These are phyloP conservation scores for Chrysomela aeneicollis DNA, from an alignment of 2,888 invertebrate species.

Conservation along the genomic window DNA sequence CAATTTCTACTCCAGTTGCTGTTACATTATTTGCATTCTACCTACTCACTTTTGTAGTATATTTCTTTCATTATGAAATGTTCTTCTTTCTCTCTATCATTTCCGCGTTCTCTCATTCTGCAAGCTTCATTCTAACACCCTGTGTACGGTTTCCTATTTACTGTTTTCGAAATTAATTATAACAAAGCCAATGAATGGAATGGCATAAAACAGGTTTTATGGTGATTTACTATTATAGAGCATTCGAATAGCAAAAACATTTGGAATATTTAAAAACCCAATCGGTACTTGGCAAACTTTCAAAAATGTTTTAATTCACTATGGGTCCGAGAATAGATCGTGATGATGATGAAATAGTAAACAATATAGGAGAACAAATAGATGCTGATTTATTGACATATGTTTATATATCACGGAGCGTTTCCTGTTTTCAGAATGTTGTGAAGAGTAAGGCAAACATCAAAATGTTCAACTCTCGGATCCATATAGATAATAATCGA, in stretches of 20 bases:
- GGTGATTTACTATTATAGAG: slow-evolving; percentile 10
- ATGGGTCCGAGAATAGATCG: slow-evolving; percentile 17
- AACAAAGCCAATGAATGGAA: neutral
- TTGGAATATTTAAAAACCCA: slow-evolving; percentile 16
- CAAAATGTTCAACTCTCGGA: neutral
- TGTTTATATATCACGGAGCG: slow-evolving; percentile 17
- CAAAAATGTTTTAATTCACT: slow-evolving; percentile 21
- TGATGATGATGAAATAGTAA: slow-evolving; percentile 18
- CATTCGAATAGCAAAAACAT: slow-evolving; percentile 6
- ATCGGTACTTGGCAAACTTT: slow-evolving; percentile 20
- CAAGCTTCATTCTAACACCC: no score
- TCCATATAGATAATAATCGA: no score
- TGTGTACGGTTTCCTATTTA: neutral
- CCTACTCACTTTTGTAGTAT: no score
- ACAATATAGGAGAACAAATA: slow-evolving; percentile 26
- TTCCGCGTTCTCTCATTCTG: no score
- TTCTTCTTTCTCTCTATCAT: no score
- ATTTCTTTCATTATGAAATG: no score
- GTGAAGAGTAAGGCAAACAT: neutral
- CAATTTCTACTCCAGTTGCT: no score
- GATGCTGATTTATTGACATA: slow-evolving; percentile 24
- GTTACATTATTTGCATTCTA: no score
- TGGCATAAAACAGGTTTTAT: slow-evolving; percentile 13
- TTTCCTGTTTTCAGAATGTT: slow-evolving; percentile 21
- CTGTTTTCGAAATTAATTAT: slow-evolving; percentile 7